Evolutionary conservation across 2,888 invertebrate species (phyloP).

Genomic region (Heterodera filipjevi): DNA sequence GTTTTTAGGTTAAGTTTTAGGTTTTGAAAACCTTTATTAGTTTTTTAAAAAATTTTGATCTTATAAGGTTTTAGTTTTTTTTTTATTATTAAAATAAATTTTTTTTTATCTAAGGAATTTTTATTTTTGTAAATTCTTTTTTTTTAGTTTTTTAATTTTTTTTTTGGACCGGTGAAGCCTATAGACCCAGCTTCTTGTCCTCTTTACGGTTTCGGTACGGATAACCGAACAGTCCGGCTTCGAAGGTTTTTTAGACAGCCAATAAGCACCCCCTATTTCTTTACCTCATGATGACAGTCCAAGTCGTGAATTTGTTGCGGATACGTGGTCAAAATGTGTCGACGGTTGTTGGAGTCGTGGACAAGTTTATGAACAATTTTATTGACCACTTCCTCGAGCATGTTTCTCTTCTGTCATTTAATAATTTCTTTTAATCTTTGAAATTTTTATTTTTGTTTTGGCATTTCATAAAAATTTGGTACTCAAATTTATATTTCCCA

Average conservation of each 20-base stretch:
- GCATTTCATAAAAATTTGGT: background rate
- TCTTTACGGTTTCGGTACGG: background rate
- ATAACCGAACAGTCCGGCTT: too few relatives aligned
- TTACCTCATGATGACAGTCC: conserved; percentile 65
- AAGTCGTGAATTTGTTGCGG: conserved; percentile 49
- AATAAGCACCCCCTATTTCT: background rate
- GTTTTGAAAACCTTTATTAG: too few relatives aligned
- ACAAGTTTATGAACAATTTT: conserved; percentile 36
- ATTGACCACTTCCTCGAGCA: conserved; percentile 36
- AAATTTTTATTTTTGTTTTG: background rate
- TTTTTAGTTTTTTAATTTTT: too few relatives aligned
- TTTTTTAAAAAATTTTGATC: too few relatives aligned
- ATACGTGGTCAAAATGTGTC: conserved; percentile 45
- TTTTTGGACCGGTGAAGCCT: too few relatives aligned
- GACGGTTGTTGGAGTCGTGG: conserved; percentile 40
- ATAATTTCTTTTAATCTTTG: background rate
- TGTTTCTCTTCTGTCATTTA: conserved; percentile 34
- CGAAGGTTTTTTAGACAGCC: too few relatives aligned
- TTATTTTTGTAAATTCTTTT: too few relatives aligned
- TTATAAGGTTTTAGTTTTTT: too few relatives aligned
- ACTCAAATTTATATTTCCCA: background rate
- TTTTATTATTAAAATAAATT: too few relatives aligned
- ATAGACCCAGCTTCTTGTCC: too few relatives aligned
- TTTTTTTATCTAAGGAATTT: too few relatives aligned
- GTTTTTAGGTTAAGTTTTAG: too few relatives aligned